phyloP scores from a whole-genome alignment of 2,888 invertebrate genomes.

The Congeria kusceri region DNA sequence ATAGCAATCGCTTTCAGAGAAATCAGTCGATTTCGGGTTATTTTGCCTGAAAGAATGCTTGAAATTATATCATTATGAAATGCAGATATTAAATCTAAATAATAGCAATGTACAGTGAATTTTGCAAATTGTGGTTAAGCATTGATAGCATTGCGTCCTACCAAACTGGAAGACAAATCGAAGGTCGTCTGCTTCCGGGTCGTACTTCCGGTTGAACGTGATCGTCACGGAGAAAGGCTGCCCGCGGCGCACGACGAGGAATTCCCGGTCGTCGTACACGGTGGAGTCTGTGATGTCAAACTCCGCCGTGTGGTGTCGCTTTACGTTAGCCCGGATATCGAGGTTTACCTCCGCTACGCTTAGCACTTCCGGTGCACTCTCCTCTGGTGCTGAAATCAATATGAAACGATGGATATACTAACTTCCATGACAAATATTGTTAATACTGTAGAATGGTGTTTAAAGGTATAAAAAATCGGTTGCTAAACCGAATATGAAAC shows the following conservation, averaged over 20 bases:
- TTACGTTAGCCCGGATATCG: conserved; percentile 90
- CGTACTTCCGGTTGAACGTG: conserved; percentile 91
- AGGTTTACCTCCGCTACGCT: conserved; percentile 87
- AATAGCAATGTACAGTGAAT: no score
- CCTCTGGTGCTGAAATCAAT: not conserved
- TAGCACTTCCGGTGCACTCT: conserved; percentile 22
- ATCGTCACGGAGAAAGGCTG: conserved; percentile 90
- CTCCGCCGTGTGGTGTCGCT: conserved; percentile 90
- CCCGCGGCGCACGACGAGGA: conserved; percentile 90
- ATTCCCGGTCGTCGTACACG: conserved; percentile 85
- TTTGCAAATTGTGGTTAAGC: no score
- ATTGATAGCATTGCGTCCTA: conserved; percentile 16
- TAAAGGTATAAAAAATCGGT: no score
- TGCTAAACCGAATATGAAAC: no score
- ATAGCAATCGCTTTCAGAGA: no score
- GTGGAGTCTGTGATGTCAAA: conserved; percentile 86
- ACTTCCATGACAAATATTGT: no score
- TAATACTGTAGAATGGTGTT: no score
- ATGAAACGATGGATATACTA: no score
- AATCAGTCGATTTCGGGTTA: no score
- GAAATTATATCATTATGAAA: no score
- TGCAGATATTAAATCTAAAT: no score
- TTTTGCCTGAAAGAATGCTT: no score
- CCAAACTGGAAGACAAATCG: conserved; percentile 91
- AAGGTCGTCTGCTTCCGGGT: conserved; percentile 91